These are phyloP conservation scores for Molothrus aeneus DNA, from an alignment of 2,797 vertebrate genomes.

Conservation along the genomic window DNA sequence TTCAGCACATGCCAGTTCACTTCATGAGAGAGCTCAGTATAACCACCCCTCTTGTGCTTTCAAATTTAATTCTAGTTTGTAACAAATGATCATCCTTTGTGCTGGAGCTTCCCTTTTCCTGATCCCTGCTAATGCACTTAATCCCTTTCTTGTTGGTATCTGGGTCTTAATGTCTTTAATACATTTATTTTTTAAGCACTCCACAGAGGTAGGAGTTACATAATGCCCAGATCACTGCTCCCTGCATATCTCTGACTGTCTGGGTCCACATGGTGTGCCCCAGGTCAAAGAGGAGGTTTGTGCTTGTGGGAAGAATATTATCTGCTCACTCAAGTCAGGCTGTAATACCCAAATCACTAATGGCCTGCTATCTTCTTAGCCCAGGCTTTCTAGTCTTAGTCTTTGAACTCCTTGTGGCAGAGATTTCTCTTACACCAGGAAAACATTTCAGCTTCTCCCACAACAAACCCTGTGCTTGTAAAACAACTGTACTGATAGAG, in stretches of 20 bases:
- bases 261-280: background rate
- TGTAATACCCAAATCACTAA: background rate
- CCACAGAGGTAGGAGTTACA: background rate
- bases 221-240: background rate
- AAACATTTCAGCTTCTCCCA: background rate
- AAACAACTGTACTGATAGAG: background rate
- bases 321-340: background rate
- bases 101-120: background rate
- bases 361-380: background rate
- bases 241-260: background rate
- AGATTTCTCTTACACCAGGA: background rate
- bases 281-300: background rate
- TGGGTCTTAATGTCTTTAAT: background rate
- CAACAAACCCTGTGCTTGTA: background rate
- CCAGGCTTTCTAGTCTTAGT: background rate
- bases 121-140: background rate
- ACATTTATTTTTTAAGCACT: background rate
- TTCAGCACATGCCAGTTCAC: background rate
- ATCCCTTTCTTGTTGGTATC: background rate
- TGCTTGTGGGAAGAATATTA: background rate
- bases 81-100: background rate
- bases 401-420: background rate
- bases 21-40: background rate
- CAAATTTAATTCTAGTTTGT: background rate
- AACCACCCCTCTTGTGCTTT: background rate